A percentile compares a stretch with the other conserved stretches of the same genome.
These are phyloP conservation scores for Passerina amoena DNA, from an alignment of 2,113 vertebrate species.

Conservation along the genomic window DNA sequence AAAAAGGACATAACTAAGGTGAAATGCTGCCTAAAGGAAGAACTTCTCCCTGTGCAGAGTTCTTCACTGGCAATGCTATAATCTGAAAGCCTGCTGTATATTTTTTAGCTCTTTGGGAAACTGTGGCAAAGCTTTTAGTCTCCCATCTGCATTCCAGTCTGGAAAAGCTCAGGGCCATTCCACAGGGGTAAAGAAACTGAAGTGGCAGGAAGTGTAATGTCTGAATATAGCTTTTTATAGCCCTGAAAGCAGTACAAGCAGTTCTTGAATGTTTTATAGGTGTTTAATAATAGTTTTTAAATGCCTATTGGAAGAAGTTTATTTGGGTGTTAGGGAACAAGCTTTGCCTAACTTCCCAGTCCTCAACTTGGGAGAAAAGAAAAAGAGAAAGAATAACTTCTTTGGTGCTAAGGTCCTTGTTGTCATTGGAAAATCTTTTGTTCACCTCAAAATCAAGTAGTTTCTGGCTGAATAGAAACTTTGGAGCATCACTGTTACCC, in stretches of 20 bases:
- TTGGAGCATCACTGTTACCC: neutral
- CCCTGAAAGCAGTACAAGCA: slow-evolving; percentile 39
- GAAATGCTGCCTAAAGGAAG: neutral
- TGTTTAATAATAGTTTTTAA: slow-evolving; percentile 49
- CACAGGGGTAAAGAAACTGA: slow-evolving; percentile 7
- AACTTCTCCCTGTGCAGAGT: neutral
- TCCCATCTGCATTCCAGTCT: slow-evolving; percentile 63
- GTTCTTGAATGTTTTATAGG: slow-evolving; percentile 58
- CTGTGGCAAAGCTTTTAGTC: slow-evolving; percentile 41
- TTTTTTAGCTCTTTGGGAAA: slow-evolving; percentile 34
- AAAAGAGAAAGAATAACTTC: neutral
- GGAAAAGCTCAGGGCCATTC: slow-evolving; percentile 48
- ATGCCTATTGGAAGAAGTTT: slow-evolving; percentile 7
- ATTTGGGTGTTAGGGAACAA: slow-evolving; percentile 9
- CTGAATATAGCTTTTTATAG: slow-evolving; percentile 49
- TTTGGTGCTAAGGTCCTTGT: neutral
- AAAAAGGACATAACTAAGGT: neutral
- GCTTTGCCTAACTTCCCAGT: neutral
- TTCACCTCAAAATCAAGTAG: neutral
- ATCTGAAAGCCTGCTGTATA: neutral
- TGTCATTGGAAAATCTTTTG: neutral
- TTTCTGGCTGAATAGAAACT: neutral
- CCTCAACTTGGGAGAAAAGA: neutral
- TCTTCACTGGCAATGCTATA: neutral
- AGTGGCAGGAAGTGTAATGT: neutral